These are phyloP conservation scores for Cryptoleucopteryx plumbea DNA, from an alignment of 2,113 vertebrate genomes.

Conservation along the genomic window DNA sequence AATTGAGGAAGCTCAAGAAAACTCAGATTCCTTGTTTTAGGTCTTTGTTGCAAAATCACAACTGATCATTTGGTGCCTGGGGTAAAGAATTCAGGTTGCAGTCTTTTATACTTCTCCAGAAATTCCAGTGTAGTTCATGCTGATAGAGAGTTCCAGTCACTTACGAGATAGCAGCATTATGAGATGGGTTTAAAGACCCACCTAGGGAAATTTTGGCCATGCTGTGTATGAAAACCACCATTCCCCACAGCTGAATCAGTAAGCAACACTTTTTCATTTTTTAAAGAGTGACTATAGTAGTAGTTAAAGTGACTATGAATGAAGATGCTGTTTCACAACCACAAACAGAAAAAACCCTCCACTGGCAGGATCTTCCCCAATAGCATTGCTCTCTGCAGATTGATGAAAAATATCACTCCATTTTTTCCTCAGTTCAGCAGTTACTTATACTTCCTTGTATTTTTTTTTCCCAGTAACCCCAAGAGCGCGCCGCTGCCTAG, in stretches of 20 bases:
- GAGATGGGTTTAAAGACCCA: not conserved
- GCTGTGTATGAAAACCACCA: not conserved
- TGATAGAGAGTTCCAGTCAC: not conserved
- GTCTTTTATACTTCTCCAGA: not conserved
- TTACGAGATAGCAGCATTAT: not conserved
- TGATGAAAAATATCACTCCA: not conserved
- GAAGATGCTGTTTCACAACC: not conserved
- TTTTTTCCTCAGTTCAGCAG: not conserved
- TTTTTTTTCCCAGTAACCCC: not conserved
- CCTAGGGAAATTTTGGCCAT: not conserved
- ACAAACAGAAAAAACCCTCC: not conserved
- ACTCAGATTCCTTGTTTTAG: not conserved
- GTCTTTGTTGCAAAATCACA: not conserved
- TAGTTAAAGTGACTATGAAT: not conserved
- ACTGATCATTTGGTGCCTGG: fast-evolving
- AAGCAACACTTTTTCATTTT: not conserved
- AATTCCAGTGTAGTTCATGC: not conserved
- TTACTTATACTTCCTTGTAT: not conserved
- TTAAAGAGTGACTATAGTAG: not conserved
- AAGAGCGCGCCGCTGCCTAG: not conserved
- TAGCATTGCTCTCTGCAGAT: not conserved
- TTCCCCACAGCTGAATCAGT: not conserved
- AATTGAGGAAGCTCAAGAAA: not conserved
- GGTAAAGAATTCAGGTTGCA: not conserved
- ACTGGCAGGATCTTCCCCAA: not conserved